These are phyloP conservation scores for Spilogale gracilis DNA, from an alignment of 2,113 vertebrate species.

Conservation along the genomic window DNA sequence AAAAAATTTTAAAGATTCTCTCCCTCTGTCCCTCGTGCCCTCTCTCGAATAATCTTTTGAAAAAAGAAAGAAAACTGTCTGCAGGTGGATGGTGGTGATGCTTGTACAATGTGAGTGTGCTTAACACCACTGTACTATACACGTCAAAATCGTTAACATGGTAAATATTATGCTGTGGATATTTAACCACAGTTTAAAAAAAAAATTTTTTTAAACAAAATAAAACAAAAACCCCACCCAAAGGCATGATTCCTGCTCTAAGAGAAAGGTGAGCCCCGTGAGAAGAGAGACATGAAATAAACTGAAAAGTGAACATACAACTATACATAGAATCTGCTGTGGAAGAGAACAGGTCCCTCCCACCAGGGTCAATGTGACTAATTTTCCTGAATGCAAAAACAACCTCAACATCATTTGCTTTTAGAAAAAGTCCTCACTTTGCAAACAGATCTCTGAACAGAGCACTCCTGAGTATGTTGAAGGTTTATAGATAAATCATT, in stretches of 20 bases:
- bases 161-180: not conserved
- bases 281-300: not conserved
- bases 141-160: not conserved
- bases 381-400: not conserved
- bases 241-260: not conserved
- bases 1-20: too few species aligned
- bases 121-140: not conserved
- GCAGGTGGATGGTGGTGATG: not conserved
- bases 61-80: not conserved
- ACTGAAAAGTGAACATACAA: not conserved
- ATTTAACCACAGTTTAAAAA: not conserved
- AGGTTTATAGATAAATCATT: slow-evolving; percentile 68
- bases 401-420: not conserved
- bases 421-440: not conserved
- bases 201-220: not conserved
- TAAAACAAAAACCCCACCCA: too few species aligned
- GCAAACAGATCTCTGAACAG: not conserved
- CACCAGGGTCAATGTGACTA: not conserved
- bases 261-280: not conserved
- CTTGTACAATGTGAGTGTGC: not conserved
- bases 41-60: not conserved
- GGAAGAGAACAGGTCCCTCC: not conserved
- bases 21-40: not conserved
- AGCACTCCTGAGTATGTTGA: not conserved
- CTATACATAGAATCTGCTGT: accelerated